A percentile compares a stretch with the other conserved stretches of the same genome.
Conservation (phyloP, 2,888 invertebrate genomes). For the Amiota mariae region DNA sequence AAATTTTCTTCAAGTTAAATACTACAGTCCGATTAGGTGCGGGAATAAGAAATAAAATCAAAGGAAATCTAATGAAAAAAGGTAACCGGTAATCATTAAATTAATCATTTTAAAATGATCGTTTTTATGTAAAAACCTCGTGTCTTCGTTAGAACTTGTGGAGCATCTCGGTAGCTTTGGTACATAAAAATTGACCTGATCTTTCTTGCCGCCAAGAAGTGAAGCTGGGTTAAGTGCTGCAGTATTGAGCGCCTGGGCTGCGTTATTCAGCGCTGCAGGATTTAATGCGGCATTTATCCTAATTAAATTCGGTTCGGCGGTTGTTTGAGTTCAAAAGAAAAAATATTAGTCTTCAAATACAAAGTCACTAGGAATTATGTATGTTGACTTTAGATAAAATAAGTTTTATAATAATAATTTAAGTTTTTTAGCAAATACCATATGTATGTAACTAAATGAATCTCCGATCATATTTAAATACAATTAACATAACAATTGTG, state of each 20-base stretch:
- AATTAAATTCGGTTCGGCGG: slow-evolving; percentile 33
- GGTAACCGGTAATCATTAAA: slow-evolving; percentile 6
- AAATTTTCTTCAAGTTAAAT: background rate
- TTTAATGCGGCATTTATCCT: slow-evolving; percentile 68
- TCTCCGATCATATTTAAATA: too few relatives aligned
- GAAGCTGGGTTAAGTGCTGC: slow-evolving; percentile 66
- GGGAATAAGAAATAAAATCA: background rate
- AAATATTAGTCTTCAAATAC: slow-evolving; percentile 9
- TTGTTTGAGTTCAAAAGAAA: slow-evolving; percentile 6
- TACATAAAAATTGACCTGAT: slow-evolving; percentile 68
- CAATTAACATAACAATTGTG: too few relatives aligned
- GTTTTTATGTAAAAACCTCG: slow-evolving; percentile 63
- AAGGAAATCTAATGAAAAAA: background rate
- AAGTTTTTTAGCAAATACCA: too few relatives aligned
- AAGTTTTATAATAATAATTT: background rate
- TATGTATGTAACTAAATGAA: too few relatives aligned
- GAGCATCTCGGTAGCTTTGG: slow-evolving; percentile 66
- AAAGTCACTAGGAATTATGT: slow-evolving; percentile 2
- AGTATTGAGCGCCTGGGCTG: slow-evolving; percentile 65
- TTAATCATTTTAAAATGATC: slow-evolving; percentile 1
- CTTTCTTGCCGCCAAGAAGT: slow-evolving; percentile 66
- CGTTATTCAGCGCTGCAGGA: slow-evolving; percentile 65
- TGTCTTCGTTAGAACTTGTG: slow-evolving; percentile 57
- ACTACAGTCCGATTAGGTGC: background rate
- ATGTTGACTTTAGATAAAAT: background rate